Evolutionary conservation across 2,888 invertebrate species (phyloP).

Genomic region (Lobophora halterata): DNA sequence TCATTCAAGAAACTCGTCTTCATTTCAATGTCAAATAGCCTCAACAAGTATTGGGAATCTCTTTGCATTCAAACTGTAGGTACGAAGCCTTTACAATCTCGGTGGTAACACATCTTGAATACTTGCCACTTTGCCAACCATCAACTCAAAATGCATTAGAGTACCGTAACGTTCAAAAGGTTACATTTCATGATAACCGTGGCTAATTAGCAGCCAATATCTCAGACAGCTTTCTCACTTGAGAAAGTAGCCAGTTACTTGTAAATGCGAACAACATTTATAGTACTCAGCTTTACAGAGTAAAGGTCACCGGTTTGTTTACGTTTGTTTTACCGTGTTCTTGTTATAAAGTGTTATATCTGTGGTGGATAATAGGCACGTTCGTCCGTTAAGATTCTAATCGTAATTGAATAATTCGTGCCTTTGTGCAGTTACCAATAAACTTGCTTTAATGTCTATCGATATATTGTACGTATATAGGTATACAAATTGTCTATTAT

Average conservation of each 20-base stretch:
- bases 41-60: background rate
- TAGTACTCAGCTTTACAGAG: slow-evolving; percentile 29
- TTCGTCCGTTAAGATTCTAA: slow-evolving; percentile 4
- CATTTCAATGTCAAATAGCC: background rate
- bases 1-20: background rate
- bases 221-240: slow-evolving; percentile 36
- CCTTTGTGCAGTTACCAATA: too few species aligned
- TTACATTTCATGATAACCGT: slow-evolving; percentile 23
- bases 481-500: too few species aligned
- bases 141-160: slow-evolving; percentile 10
- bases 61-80: background rate
- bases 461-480: too few species aligned
- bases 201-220: slow-evolving; percentile 36
- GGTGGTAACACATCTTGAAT: slow-evolving; percentile 5
- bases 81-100: slow-evolving; percentile 1
- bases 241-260: slow-evolving; percentile 39
- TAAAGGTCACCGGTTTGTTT: slow-evolving; percentile 20
- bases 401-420: slow-evolving; percentile 5
- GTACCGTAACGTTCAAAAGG: slow-evolving; percentile 25
- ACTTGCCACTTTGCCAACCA: background rate
- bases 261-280: slow-evolving; percentile 36
- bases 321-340: slow-evolving; percentile 3
- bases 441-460: too few species aligned
- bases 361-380: background rate
- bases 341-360: slow-evolving; percentile 2